phyloP scores from a whole-genome alignment of 2,888 invertebrate genomes.

The Dorcus parallelipipedus region DNA sequence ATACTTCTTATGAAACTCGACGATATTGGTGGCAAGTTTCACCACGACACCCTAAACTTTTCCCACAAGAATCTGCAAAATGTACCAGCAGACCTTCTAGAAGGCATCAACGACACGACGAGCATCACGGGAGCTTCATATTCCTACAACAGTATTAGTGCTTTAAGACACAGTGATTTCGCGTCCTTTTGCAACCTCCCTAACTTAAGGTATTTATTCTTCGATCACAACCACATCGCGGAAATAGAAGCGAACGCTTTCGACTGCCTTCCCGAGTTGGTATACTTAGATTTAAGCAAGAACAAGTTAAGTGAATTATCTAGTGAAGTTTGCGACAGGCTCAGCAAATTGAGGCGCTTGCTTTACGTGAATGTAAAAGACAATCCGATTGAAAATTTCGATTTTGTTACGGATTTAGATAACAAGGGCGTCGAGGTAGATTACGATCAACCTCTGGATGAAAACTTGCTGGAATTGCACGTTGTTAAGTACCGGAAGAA shows the following conservation, averaged over 20 bases:
- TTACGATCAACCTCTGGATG: constrained; percentile 2
- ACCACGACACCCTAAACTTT: background rate
- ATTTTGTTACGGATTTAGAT: constrained; percentile 6
- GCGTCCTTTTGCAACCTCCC: constrained; percentile 5
- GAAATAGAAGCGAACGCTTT: constrained; percentile 6
- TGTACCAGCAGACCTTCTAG: background rate
- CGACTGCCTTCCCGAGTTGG: constrained; percentile 4
- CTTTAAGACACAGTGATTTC: constrained; percentile 6
- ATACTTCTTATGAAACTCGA: too few relatives aligned
- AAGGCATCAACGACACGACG: background rate
- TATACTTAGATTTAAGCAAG: constrained; percentile 9
- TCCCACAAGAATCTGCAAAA: background rate
- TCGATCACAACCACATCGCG: constrained; percentile 13
- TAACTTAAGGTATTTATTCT: constrained; percentile 13
- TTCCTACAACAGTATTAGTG: constrained; percentile 9
- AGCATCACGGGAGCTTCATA: constrained; percentile 10
- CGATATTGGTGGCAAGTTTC: background rate
- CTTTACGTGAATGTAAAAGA: constrained; percentile 10
- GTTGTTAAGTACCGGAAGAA: background rate
- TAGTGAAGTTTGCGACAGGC: constrained; percentile 3
- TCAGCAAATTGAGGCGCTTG: constrained; percentile 2
- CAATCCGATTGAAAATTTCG: constrained; percentile 12
- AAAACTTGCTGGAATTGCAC: constrained; percentile 4
- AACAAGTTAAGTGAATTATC: constrained; percentile 7
- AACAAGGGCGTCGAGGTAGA: constrained; percentile 10